Evolutionary conservation across 2,113 vertebrate genomes (phyloP).

Genomic region (Xyliphius kryptos): DNA sequence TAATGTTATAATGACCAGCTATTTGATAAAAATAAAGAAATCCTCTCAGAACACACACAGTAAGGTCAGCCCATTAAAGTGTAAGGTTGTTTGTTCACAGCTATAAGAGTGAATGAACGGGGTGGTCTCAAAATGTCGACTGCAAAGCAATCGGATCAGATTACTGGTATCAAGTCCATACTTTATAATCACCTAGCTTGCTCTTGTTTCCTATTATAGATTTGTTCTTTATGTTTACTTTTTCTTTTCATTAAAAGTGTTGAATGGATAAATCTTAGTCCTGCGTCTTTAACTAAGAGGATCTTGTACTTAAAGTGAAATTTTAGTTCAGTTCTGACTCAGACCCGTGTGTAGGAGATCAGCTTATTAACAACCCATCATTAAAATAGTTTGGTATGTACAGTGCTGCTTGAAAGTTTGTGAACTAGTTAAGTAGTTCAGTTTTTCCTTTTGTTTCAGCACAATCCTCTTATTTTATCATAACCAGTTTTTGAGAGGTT

Average conservation of each 20-base stretch:
- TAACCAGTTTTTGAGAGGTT: too few species aligned
- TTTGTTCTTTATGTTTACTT: conserved; percentile 25
- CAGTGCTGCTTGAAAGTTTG: too few species aligned
- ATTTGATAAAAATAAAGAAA: conserved; percentile 13
- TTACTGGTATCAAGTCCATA: conserved; percentile 17
- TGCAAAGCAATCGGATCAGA: conserved; percentile 11
- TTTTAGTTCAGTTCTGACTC: too few species aligned
- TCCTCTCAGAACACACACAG: conserved; percentile 9
- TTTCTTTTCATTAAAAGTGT: conserved; percentile 7
- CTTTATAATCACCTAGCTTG: conserved; percentile 28
- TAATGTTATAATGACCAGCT: conserved; percentile 13
- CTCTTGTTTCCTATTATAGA: conserved; percentile 7
- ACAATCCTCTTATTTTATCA: too few species aligned
- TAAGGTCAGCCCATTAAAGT: conserved; percentile 3
- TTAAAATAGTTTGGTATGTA: too few species aligned
- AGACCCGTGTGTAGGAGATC: too few species aligned
- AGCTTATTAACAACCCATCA: too few species aligned
- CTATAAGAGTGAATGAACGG: conserved; percentile 4
- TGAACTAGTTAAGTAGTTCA: too few species aligned
- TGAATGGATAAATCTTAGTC: too few species aligned
- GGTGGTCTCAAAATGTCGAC: conserved; percentile 13
- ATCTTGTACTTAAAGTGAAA: too few species aligned
- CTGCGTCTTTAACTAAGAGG: too few species aligned
- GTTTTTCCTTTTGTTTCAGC: too few species aligned
- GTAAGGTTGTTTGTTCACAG: conserved; percentile 6